Conservation (phyloP, 2,888 invertebrate species). For the Andricus curvator region DNA sequence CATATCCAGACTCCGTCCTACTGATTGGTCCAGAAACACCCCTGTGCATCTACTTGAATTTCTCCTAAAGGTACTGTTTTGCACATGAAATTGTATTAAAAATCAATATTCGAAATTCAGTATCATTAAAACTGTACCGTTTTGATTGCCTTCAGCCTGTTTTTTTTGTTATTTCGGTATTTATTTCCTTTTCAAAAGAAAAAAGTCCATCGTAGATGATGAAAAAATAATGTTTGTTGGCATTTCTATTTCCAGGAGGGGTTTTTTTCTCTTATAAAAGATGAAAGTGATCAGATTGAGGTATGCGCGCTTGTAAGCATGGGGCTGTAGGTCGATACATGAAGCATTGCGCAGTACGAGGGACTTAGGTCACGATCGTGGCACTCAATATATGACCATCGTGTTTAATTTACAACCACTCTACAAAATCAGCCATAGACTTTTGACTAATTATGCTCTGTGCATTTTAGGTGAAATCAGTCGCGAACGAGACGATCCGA, state of each 20-base stretch:
- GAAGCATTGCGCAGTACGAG: slow-evolving; percentile 66
- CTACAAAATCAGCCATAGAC: slow-evolving; percentile 47
- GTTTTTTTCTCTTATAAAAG: slow-evolving; percentile 8
- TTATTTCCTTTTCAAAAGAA: neutral
- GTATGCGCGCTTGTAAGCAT: slow-evolving; percentile 70
- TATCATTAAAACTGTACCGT: no score
- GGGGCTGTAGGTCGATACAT: slow-evolving; percentile 67
- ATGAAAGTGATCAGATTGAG: slow-evolving; percentile 47
- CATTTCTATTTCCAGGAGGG: slow-evolving; percentile 4
- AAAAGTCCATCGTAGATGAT: neutral
- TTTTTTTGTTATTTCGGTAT: neutral
- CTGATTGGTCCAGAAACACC: no score
- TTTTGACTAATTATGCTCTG: slow-evolving; percentile 59
- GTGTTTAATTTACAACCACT: slow-evolving; percentile 57
- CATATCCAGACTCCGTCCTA: no score
- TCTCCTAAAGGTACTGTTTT: no score
- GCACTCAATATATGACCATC: slow-evolving; percentile 56
- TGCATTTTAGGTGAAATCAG: slow-evolving; percentile 79
- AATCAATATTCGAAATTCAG: no score
- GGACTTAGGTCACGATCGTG: slow-evolving; percentile 63
- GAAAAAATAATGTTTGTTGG: slow-evolving; percentile 10
- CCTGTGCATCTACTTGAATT: no score
- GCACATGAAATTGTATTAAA: no score
- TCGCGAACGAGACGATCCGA: slow-evolving; percentile 79
- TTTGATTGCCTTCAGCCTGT: no score